Percentiles rank a stretch among this genome's conserved stretches.
Evolutionary conservation across 2,797 vertebrate genomes (phyloP).

Genomic region (Hafferia zeledoni): DNA sequence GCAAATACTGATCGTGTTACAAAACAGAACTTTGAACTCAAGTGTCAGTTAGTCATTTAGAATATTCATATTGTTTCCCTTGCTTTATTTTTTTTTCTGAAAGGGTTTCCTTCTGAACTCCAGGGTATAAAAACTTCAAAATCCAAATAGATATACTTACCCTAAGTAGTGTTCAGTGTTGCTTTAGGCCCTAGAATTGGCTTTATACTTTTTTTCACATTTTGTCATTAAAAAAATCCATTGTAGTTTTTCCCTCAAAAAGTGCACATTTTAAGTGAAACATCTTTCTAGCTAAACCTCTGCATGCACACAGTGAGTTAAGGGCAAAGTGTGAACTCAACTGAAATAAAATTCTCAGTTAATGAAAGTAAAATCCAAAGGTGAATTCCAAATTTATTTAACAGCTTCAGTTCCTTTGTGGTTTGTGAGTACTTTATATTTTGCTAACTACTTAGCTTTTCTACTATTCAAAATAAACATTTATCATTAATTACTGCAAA

Average conservation of each 20-base stretch:
- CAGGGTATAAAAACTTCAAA: not conserved
- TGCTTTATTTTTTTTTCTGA: not conserved
- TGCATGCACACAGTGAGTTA: not conserved
- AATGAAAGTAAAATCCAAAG: slow-evolving; percentile 24
- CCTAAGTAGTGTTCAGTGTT: not conserved
- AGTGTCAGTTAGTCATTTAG: not conserved
- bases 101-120: not conserved
- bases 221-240: not conserved
- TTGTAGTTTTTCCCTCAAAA: not conserved
- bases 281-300: not conserved
- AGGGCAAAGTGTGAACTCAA: not conserved
- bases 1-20: not conserved
- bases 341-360: not conserved
- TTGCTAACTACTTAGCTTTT: not conserved
- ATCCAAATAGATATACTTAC: not conserved
- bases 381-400: slow-evolving; percentile 44
- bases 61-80: not conserved
- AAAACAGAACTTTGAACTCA: not conserved
- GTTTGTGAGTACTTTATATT: not conserved
- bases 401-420: not conserved
- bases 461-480: not conserved
- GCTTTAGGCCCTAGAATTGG: not conserved
- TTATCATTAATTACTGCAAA: not conserved
- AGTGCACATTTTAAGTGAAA: not conserved
- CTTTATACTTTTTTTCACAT: not conserved